Conservation (phyloP, 2,113 vertebrate genomes). For the Paramisgurnus dabryanus region DNA sequence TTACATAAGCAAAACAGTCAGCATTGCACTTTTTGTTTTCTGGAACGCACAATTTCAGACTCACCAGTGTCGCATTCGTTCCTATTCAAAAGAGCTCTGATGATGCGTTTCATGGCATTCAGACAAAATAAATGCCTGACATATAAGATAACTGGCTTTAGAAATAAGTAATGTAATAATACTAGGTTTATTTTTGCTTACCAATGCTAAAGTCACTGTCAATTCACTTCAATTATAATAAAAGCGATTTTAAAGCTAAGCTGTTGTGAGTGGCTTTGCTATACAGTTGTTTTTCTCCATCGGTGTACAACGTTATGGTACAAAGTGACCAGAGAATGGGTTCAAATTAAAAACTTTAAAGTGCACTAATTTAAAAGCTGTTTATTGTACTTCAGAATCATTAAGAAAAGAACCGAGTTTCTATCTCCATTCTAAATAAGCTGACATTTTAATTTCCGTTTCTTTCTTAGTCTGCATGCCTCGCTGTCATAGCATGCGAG, state of each 20-base stretch:
- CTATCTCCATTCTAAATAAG: conserved; percentile 7
- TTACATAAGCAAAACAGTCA: conserved; percentile 53
- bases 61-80: background rate
- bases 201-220: too few relatives aligned
- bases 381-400: background rate
- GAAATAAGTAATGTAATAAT: too few relatives aligned
- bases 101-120: background rate
- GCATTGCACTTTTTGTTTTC: conserved; percentile 13
- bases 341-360: background rate
- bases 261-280: too few relatives aligned
- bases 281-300: too few relatives aligned
- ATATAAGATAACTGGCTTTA: background rate
- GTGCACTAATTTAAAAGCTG: background rate
- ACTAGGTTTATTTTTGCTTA: too few relatives aligned
- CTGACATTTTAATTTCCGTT: conserved; percentile 60
- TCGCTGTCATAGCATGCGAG: conserved; percentile 68
- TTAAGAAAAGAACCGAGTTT: background rate
- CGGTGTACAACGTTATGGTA: too few relatives aligned
- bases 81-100: conserved; percentile 10
- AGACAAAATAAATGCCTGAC: background rate
- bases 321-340: too few relatives aligned
- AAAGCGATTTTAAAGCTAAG: too few relatives aligned
- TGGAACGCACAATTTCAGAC: conserved; percentile 17
- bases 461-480: conserved; percentile 71
- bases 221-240: too few relatives aligned